A percentile compares a stretch with the other conserved stretches of the same genome.
These are phyloP conservation scores for Ginglymostoma cirratum DNA, from an alignment of 2,113 vertebrate species.

Conservation along the genomic window DNA sequence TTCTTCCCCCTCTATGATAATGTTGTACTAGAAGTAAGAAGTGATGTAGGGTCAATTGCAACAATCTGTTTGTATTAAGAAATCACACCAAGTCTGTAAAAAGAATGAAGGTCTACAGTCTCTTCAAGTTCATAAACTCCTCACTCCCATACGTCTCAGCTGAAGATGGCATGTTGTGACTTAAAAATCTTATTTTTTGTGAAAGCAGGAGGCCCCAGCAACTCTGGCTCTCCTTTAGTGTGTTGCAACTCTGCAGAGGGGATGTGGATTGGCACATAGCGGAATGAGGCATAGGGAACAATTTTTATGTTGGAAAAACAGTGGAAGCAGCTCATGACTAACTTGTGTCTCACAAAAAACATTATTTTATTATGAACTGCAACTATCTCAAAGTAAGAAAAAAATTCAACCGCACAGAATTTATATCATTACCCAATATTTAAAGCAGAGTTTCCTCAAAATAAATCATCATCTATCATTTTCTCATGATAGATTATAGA, in stretches of 20 bases:
- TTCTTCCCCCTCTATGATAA: not conserved
- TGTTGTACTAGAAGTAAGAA: not conserved
- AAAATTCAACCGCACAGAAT: not conserved
- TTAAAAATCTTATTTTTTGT: not conserved
- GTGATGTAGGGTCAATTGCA: not conserved
- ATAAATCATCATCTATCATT: not conserved
- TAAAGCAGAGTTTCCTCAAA: not conserved
- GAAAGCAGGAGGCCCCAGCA: not conserved
- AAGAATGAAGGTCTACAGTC: not conserved
- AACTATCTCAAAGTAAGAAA: not conserved
- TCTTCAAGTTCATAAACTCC: not conserved
- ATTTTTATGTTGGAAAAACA: not conserved
- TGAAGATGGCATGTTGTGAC: not conserved
- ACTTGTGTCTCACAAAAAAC: not conserved
- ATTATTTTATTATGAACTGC: too few relatives aligned
- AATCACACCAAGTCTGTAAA: not conserved
- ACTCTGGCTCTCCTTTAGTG: not conserved
- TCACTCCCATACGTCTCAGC: not conserved
- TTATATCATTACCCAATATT: not conserved
- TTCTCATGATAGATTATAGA: not conserved
- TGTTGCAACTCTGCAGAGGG: not conserved
- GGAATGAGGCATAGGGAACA: not conserved
- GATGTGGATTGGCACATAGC: not conserved
- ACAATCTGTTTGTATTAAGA: not conserved
- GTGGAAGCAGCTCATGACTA: not conserved